Base-by-base conservation (phyloP, 1,140 invertebrate genomes). In the Asobara japonica region DNA sequence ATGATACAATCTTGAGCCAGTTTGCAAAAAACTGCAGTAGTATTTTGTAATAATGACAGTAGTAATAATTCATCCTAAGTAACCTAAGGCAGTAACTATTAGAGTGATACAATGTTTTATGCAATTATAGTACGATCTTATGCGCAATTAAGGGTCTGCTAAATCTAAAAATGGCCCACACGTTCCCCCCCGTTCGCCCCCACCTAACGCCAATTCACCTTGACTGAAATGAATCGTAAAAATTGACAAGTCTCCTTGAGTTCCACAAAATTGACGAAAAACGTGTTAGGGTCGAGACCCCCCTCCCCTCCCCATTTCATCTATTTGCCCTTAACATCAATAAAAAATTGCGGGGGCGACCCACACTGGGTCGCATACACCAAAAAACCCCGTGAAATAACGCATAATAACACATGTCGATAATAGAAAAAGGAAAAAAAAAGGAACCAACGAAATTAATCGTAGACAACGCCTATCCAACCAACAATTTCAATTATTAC, bases 1-100 rank as follows among this genome's bases (percentile, higher is more conserved):
- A 86, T 86, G 80, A 83, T 86, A 87, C 84, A 87, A 80, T 84
- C 75, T 87, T 85, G 83, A 86, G 82, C 83, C 82, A 82, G 80
- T 86, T 81, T 82, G 79, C 65, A 82, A 82, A n/a, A n/a, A 86
- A 87, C 83, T 83, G 80, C 81, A 77, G 77, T 79, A 81, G 69
- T 81, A 82, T 79, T 81, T 72, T 75, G 80, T 77, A 75, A 82
- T 79, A 76, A 82, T 81, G 80, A 78, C 79, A 79, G 73, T 81
- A 77, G 79, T 83, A 81, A 82, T 83, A 82, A 80, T 83, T 79
- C 74, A 78, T 80, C 75, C 83, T 84, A 85, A 85, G 71, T 85
- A 87, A 86, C 80, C 83, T 85, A 85, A 85, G 74, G 76, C 77
- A 82, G 77, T 84, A 83, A 74, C 80, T 84, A 81, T 82, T 79